phyloP scores from a whole-genome alignment of 2,113 vertebrate genomes.

The Acanthisitta chloris region DNA sequence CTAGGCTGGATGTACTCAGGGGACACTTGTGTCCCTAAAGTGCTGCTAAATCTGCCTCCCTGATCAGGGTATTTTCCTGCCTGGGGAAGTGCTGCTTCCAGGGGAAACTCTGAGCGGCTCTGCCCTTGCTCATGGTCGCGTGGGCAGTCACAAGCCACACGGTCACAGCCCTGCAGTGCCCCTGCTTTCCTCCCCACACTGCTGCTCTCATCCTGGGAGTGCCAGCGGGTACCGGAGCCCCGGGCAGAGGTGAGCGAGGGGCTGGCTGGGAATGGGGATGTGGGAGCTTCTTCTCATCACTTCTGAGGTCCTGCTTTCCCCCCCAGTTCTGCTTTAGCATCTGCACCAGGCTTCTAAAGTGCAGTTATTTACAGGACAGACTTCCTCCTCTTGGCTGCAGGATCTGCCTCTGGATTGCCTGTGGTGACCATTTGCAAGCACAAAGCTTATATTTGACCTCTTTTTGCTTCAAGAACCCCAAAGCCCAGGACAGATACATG shows the following conservation, averaged over 20 bases:
- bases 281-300: neutral
- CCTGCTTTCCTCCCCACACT: neutral
- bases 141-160: conserved; percentile 31
- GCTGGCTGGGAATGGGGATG: neutral
- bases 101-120: conserved; percentile 49
- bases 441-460: neutral
- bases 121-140: neutral
- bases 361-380: neutral
- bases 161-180: neutral
- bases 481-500: neutral
- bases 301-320: neutral
- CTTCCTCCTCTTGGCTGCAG: neutral
- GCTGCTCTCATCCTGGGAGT: neutral
- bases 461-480: neutral
- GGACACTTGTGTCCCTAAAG: neutral
- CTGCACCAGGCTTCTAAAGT: neutral
- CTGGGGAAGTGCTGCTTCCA: conserved; percentile 48
- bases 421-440: neutral
- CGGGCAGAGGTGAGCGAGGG: neutral
- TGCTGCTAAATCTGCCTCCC: neutral
- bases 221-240: neutral
- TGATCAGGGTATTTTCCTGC: neutral
- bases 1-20: neutral
- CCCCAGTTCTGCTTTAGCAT: neutral
- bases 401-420: neutral